Evolutionary conservation across 2,888 invertebrate genomes (phyloP).

Genomic region (Actias luna): DNA sequence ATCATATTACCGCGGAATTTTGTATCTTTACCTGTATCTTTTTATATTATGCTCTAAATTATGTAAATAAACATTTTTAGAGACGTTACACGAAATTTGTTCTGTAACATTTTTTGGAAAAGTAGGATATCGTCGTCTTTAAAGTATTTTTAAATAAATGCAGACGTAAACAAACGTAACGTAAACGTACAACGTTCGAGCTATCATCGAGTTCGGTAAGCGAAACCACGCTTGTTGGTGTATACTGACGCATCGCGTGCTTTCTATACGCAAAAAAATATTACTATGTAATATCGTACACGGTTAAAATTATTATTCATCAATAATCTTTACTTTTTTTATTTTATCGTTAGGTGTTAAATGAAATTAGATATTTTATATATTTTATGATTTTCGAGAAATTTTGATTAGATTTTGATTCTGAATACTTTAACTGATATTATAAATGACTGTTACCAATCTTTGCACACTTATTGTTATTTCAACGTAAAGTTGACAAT

Average conservation of each 20-base stretch:
- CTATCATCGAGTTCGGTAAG: slow-evolving; percentile 11
- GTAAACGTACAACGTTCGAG: slow-evolving; percentile 20
- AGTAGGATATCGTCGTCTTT: slow-evolving; percentile 24
- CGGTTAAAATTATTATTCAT: background rate
- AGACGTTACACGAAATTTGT: slow-evolving; percentile 27
- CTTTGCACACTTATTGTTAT: background rate
- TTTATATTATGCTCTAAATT: slow-evolving; percentile 35
- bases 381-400: background rate
- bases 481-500: background rate
- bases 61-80: slow-evolving; percentile 77
- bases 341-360: background rate
- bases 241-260: background rate
- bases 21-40: slow-evolving; percentile 33
- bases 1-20: slow-evolving; percentile 39
- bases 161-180: slow-evolving; percentile 30
- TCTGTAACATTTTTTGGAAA: slow-evolving; percentile 15
- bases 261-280: background rate
- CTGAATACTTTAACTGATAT: background rate
- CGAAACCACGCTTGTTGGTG: slow-evolving; percentile 5
- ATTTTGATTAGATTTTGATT: background rate
- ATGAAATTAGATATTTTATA: background rate
- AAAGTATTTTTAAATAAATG: slow-evolving; percentile 27
- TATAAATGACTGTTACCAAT: background rate
- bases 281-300: slow-evolving; percentile 3
- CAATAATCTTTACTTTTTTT: background rate